A percentile compares a stretch with the other conserved stretches of the same genome.
Evolutionary conservation across 2,113 vertebrate genomes (phyloP).

Genomic region (Syngnathoides biaculeatus): DNA sequence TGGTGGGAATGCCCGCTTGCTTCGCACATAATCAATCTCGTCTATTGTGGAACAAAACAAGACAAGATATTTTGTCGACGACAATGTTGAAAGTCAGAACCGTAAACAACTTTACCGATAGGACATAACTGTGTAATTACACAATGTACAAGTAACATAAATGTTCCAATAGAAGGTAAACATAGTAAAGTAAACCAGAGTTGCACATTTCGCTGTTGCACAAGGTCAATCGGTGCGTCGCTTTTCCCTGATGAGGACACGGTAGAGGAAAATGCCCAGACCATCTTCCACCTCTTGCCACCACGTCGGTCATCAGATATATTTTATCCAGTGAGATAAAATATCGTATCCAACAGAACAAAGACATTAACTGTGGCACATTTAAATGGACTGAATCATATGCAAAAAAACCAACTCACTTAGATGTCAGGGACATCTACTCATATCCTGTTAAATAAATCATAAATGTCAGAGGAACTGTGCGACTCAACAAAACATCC

Average conservation of each 20-base stretch:
- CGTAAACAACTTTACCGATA: slow-evolving; percentile 41
- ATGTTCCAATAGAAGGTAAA: slow-evolving; percentile 59
- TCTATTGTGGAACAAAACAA: slow-evolving; percentile 11
- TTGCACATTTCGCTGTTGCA: slow-evolving; percentile 33
- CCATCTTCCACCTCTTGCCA: slow-evolving; percentile 32
- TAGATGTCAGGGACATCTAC: slow-evolving; percentile 29
- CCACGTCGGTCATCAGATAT: slow-evolving; percentile 32
- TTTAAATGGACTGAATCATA: slow-evolving; percentile 26
- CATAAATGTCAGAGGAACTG: slow-evolving; percentile 30
- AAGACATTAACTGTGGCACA: slow-evolving; percentile 21
- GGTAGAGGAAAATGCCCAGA: slow-evolving; percentile 39
- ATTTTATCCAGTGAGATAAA: neutral
- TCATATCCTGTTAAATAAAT: slow-evolving; percentile 42
- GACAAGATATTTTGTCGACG: slow-evolving; percentile 23
- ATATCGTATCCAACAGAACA: neutral
- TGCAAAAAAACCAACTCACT: slow-evolving; percentile 32
- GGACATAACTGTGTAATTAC: slow-evolving; percentile 28
- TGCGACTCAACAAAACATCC: slow-evolving; percentile 21
- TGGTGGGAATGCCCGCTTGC: slow-evolving; percentile 29
- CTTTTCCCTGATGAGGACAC: slow-evolving; percentile 27
- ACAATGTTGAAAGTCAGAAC: slow-evolving; percentile 31
- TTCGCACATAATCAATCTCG: slow-evolving; percentile 39
- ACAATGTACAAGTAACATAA: slow-evolving; percentile 43
- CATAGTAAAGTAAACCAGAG: slow-evolving; percentile 41
- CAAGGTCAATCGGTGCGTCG: slow-evolving; percentile 39